phyloP scores from a whole-genome alignment of 2,888 invertebrate species.

The Eupithecia tripunctaria region DNA sequence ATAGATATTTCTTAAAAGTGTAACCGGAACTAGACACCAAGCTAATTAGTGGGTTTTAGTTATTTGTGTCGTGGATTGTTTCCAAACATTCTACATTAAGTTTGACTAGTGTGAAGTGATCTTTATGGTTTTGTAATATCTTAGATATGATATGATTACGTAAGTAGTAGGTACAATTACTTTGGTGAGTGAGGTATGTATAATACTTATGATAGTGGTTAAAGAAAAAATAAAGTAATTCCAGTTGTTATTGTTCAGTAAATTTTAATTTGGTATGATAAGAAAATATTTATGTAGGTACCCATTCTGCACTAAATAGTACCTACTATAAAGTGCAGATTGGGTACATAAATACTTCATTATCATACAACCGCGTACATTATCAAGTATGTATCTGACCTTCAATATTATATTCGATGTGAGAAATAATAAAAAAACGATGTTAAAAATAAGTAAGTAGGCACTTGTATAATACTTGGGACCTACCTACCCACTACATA shows the following conservation, averaged over 20 bases:
- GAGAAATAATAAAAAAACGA: not conserved
- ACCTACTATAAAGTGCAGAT: not conserved
- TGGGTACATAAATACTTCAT: not conserved
- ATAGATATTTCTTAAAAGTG: too few relatives aligned
- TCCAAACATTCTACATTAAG: too few relatives aligned
- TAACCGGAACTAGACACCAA: too few relatives aligned
- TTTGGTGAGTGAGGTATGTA: too few relatives aligned
- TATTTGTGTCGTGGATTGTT: too few relatives aligned
- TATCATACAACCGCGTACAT: not conserved
- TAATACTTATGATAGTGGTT: not conserved
- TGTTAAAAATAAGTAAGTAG: not conserved
- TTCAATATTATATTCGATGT: not conserved
- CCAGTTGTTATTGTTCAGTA: not conserved
- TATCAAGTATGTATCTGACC: not conserved
- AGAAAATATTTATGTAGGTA: too few relatives aligned
- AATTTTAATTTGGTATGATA: too few relatives aligned
- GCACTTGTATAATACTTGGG: too few relatives aligned
- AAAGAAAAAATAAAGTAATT: not conserved
- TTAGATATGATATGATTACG: not conserved
- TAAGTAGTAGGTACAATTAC: not conserved
- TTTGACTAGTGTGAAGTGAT: not conserved
- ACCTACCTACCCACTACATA: too few relatives aligned
- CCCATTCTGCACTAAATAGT: too few relatives aligned
- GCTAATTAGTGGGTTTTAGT: too few relatives aligned
- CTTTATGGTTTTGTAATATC: not conserved